These are phyloP conservation scores for Oxyscelio sp. DNA, from an alignment of 2,888 invertebrate species.

Conservation along the genomic window DNA sequence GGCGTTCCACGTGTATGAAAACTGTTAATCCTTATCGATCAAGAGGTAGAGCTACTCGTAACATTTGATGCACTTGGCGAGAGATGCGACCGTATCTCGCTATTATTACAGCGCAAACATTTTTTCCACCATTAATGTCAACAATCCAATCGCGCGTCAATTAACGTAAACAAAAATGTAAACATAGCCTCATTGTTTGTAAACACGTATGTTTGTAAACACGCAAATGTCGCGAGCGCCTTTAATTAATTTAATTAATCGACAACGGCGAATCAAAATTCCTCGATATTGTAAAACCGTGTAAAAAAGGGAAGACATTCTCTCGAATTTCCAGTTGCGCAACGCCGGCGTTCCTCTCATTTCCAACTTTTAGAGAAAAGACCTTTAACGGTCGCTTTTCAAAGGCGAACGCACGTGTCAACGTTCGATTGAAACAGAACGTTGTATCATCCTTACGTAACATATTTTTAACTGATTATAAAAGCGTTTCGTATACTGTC, in stretches of 20 bases:
- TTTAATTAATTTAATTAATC: not conserved
- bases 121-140: slow-evolving; percentile 44
- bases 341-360: slow-evolving; percentile 22
- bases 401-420: slow-evolving; percentile 52
- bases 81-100: not conserved
- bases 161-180: slow-evolving; percentile 36
- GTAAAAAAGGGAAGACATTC: slow-evolving; percentile 1
- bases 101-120: slow-evolving; percentile 6
- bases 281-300: not conserved
- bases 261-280: not conserved
- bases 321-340: slow-evolving; percentile 30
- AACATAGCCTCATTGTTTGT: slow-evolving; percentile 2
- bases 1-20: slow-evolving; percentile 17
- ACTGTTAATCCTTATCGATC: slow-evolving; percentile 13
- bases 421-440: slow-evolving; percentile 50
- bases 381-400: slow-evolving; percentile 54
- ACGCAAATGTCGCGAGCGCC: not conserved
- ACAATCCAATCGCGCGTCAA: slow-evolving; percentile 16
- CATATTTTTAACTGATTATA: too few relatives aligned
- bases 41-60: slow-evolving; percentile 27
- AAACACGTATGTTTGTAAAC: not conserved
- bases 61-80: slow-evolving; percentile 40
- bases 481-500: too few relatives aligned
- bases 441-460: too few relatives aligned
- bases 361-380: slow-evolving; percentile 38